Evolutionary conservation across 1,140 invertebrate species (phyloP).

Genomic region (Brachystomella parvula): DNA sequence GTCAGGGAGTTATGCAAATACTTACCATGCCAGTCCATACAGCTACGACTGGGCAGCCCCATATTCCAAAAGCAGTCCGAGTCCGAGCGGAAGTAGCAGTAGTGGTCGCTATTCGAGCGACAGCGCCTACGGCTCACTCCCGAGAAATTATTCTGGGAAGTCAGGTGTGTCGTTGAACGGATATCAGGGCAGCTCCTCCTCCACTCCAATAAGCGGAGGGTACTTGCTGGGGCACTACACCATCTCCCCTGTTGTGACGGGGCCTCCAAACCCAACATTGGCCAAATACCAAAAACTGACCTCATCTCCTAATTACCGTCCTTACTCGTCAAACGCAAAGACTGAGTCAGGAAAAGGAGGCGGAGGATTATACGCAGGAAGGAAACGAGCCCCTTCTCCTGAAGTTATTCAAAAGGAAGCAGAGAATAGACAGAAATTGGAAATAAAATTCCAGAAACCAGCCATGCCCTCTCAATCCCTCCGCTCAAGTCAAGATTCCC

Average conservation of each 20-base stretch:
- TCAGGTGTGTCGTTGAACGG: background rate
- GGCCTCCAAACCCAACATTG: background rate
- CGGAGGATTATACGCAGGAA: background rate
- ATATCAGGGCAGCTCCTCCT: conserved; percentile 17
- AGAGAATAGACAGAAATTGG: background rate
- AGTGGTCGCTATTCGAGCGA: background rate
- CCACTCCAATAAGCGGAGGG: conserved; percentile 14
- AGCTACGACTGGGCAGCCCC: conserved; percentile 14
- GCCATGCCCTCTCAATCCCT: background rate
- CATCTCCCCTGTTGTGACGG: conserved; percentile 15
- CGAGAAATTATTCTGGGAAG: conserved; percentile 16
- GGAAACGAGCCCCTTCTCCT: conserved; percentile 23
- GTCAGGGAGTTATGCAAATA: background rate
- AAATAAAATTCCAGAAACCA: background rate
- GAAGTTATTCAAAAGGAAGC: conserved; percentile 16
- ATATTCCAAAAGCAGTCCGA: background rate
- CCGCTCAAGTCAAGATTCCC: background rate
- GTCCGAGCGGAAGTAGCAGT: background rate
- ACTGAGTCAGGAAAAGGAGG: background rate
- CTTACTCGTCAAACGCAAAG: background rate
- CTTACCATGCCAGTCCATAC: background rate
- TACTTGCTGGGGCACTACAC: conserved; percentile 35
- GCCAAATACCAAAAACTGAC: conserved; percentile 9
- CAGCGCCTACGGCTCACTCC: background rate
- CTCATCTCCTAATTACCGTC: conserved; percentile 4